Conservation (phyloP, 1,140 invertebrate species). For the Sarcophaga bullata region DNA sequence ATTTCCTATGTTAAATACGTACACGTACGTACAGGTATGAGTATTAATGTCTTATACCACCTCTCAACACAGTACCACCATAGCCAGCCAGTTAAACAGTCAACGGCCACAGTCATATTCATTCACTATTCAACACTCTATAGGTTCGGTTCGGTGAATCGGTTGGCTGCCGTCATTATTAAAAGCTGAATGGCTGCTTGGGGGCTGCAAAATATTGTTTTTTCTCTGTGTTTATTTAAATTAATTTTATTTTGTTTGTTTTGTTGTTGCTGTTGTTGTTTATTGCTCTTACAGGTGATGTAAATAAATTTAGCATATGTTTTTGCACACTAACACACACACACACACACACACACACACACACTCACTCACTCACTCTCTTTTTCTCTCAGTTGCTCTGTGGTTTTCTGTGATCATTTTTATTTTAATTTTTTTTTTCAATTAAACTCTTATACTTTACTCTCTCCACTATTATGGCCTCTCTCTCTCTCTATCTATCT, state of each 20-base stretch:
- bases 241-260: background rate
- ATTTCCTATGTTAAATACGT: background rate
- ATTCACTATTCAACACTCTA: background rate
- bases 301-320: too few relatives aligned
- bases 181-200: background rate
- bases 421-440: too few relatives aligned
- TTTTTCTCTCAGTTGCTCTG: too few relatives aligned
- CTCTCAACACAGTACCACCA: background rate
- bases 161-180: background rate
- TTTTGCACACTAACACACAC: too few relatives aligned
- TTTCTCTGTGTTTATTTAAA: conserved; percentile 1
- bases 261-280: background rate
- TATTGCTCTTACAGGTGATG: too few relatives aligned
- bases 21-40: too few relatives aligned
- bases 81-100: conserved; percentile 5
- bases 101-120: background rate
- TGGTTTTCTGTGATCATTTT: too few relatives aligned
- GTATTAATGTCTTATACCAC: background rate
- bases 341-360: too few relatives aligned
- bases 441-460: too few relatives aligned
- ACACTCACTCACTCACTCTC: too few relatives aligned
- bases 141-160: background rate
- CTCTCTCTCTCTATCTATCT: too few relatives aligned
- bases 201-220: background rate
- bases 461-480: too few relatives aligned